phyloP scores from a whole-genome alignment of 2,113 vertebrate genomes.

The Pterophyllum scalare region DNA sequence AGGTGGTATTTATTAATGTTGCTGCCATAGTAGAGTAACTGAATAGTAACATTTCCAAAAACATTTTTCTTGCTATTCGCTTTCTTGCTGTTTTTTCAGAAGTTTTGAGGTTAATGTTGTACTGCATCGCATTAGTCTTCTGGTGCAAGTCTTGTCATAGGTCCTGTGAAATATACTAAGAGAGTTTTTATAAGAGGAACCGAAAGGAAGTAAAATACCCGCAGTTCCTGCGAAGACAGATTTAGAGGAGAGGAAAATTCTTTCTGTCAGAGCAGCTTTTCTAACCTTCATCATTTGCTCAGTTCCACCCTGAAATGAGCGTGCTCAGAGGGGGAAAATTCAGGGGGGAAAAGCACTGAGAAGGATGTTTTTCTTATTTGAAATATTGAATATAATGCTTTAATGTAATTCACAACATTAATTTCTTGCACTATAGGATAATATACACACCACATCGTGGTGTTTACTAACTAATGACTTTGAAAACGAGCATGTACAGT shows the following conservation, averaged over 20 bases:
- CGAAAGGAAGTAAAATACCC: conserved; percentile 21
- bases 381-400: background rate
- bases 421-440: background rate
- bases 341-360: background rate
- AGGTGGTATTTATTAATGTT: conserved; percentile 17
- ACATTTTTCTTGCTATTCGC: background rate
- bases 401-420: background rate
- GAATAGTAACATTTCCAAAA: background rate
- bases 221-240: conserved; percentile 60
- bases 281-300: conserved; percentile 56
- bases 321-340: conserved; percentile 52
- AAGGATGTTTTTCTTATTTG: background rate
- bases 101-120: conserved; percentile 72
- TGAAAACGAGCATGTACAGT: background rate
- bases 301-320: conserved; percentile 60
- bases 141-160: conserved; percentile 72
- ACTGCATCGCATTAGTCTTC: conserved; percentile 73
- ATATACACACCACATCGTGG: too few relatives aligned
- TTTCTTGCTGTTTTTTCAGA: conserved; percentile 52
- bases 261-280: conserved; percentile 53
- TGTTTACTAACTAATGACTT: background rate
- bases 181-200: background rate
- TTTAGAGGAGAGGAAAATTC: conserved; percentile 53
- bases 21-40: background rate
- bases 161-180: conserved; percentile 42